phyloP scores from a whole-genome alignment of 2,888 invertebrate genomes.

The Volucella inflata region DNA sequence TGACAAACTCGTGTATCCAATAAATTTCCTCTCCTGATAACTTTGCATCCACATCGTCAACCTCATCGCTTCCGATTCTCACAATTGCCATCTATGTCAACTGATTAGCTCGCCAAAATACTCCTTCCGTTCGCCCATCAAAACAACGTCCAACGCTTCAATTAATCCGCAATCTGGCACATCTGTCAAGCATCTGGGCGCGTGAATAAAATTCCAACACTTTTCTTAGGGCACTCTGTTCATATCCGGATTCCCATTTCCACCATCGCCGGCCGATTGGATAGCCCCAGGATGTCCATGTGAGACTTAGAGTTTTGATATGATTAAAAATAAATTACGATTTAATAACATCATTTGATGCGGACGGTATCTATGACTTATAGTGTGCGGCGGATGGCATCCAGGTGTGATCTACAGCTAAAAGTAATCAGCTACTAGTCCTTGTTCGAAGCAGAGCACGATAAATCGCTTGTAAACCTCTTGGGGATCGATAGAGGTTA shows the following conservation, averaged over 20 bases:
- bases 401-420: constrained; percentile 30
- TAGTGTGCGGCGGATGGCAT: constrained; percentile 8
- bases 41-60: constrained; percentile 29
- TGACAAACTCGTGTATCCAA: constrained; percentile 1
- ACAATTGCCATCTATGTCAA: constrained; percentile 22
- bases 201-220: constrained; percentile 41
- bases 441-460: constrained; percentile 32
- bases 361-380: constrained; percentile 47
- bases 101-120: constrained; percentile 52
- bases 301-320: constrained; percentile 65
- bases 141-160: constrained; percentile 44
- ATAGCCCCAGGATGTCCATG: constrained; percentile 51
- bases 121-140: constrained; percentile 26
- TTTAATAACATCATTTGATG: constrained; percentile 74
- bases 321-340: constrained; percentile 75
- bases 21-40: constrained; percentile 25
- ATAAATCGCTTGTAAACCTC: constrained; percentile 70
- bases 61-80: constrained; percentile 30
- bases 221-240: neutral
- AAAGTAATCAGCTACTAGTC: constrained; percentile 17
- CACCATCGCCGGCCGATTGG: constrained; percentile 29
- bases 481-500: constrained; percentile 64
- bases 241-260: constrained; percentile 57
- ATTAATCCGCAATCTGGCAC: constrained; percentile 54
- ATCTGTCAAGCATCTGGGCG: constrained; percentile 49